Evolutionary conservation across 64 coral and sea anemone genomes (phyloP).

Genomic region (Montipora efflorescens): DNA sequence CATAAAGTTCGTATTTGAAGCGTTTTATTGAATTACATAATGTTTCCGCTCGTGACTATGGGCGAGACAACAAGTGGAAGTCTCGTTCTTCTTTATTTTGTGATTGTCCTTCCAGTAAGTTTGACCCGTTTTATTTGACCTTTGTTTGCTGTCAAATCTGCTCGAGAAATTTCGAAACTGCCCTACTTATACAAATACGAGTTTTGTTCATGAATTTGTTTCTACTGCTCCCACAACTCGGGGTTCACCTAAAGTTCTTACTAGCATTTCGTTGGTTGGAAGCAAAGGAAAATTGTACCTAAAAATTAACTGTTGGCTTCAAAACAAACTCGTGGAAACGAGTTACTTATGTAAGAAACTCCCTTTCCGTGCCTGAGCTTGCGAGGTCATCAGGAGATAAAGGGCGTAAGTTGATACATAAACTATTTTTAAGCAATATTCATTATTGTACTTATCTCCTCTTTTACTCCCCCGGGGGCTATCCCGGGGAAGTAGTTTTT

Average conservation of each 20-base stretch:
- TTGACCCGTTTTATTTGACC: neutral
- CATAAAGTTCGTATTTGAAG: neutral
- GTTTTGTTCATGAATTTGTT: neutral
- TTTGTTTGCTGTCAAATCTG: neutral
- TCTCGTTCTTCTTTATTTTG: neutral
- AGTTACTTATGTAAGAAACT: neutral
- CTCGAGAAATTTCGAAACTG: neutral
- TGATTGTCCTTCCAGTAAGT: neutral
- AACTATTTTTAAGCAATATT: neutral
- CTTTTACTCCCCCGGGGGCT: neutral
- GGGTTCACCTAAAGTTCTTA: too few relatives aligned
- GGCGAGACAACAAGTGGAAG: neutral
- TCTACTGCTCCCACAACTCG: neutral
- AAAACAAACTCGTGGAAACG: neutral
- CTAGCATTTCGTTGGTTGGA: too few relatives aligned
- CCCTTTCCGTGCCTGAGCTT: neutral
- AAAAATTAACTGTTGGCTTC: neutral
- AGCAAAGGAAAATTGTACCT: too few relatives aligned
- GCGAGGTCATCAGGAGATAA: neutral
- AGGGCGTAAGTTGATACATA: neutral
- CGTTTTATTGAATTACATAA: neutral
- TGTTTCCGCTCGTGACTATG: neutral
- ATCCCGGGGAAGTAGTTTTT: conserved; percentile 1
- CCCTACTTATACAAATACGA: neutral
- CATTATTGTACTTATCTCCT: neutral